These are phyloP conservation scores for Ctenomys sociabilis DNA, from an alignment of 2,113 vertebrate genomes.

Conservation along the genomic window DNA sequence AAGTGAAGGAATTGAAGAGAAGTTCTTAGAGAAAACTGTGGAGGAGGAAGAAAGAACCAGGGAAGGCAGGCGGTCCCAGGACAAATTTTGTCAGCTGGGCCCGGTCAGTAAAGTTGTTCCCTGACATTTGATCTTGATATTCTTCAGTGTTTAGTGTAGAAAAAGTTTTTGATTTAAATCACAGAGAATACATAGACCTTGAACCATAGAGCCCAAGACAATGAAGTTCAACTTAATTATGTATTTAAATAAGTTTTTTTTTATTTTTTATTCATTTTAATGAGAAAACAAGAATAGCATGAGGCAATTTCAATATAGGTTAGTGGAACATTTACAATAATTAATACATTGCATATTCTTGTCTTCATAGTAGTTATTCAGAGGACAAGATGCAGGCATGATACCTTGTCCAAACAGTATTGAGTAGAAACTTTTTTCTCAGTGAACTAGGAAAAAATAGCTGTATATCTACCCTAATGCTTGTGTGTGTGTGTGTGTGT, in stretches of 20 bases:
- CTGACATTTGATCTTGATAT: slow-evolving; percentile 7
- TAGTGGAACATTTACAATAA: too few relatives aligned
- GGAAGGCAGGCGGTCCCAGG: accelerated
- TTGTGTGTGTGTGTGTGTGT: too few relatives aligned
- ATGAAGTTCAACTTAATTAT: slow-evolving; percentile 24
- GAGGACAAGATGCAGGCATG: too few relatives aligned
- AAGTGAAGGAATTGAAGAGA: not conserved
- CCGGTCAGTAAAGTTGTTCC: not conserved
- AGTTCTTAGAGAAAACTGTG: not conserved
- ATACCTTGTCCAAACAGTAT: too few relatives aligned
- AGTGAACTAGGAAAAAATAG: too few relatives aligned
- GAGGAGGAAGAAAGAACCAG: not conserved
- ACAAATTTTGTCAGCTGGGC: not conserved
- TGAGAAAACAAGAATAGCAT: too few relatives aligned
- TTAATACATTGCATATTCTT: too few relatives aligned
- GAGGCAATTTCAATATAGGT: too few relatives aligned
- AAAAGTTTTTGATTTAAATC: not conserved
- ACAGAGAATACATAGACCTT: not conserved
- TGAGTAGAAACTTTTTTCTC: too few relatives aligned
- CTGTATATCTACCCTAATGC: too few relatives aligned
- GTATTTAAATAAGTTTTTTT: not conserved
- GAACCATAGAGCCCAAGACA: not conserved
- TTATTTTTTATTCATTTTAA: too few relatives aligned
- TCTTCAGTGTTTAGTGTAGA: slow-evolving; percentile 16
- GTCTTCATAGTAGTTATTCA: too few relatives aligned